Base-by-base conservation (phyloP, 2,797 vertebrate genomes). In the Crocodylus rhombifer region DNA sequence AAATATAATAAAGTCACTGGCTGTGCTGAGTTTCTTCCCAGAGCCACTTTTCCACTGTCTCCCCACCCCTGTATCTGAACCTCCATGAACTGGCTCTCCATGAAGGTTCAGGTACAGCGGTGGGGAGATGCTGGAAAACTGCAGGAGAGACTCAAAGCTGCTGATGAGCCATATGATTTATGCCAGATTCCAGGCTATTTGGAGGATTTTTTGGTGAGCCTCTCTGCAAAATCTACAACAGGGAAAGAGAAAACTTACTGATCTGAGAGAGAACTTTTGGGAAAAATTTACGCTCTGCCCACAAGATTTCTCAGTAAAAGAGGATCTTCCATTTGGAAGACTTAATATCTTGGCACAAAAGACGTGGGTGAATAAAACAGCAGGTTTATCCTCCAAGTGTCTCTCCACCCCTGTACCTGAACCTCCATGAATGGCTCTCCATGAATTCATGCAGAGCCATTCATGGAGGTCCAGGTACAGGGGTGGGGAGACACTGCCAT, bases 381-480 rank as follows among this genome's bases (percentile, higher is more conserved):
- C 42, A 51, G 42, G 42, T 51, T 51, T 9, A 51, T 51, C 42
- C 42, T 51, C 42, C 9, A 51, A 51, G 42, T 51, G 42, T 11
- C 42, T 51, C 42, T 10, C 42, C 42, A 51, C 42, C 42, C 42
- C 6, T 51, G 42, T 51, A 10, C 42, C 42, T 51, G 42, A 51
- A 51, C 10, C 3, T 51, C 42, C 42, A 51, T 51, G 42, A 51
- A 51, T 51, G 42, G 42, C 42, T 51, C 9, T 51, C 42, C 42
- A 51, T 77, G 51, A 4, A 28, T 56, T 4, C 2, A 28, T 65
- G 7, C 33, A 71, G 13, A 77, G 15, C 65, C 0, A 88, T 7
- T 74, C 21, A 25, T 0, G 1, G 5, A 1, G 67, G 62, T 42
- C 42, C 14, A 55, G 6, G 5, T 71, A 9, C 7, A n/a, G 14